Evolutionary conservation across 1,140 invertebrate genomes (phyloP), one percentile per base, ranked within the genome.

Genomic region (Leptestheria dahalacensis): DNA sequence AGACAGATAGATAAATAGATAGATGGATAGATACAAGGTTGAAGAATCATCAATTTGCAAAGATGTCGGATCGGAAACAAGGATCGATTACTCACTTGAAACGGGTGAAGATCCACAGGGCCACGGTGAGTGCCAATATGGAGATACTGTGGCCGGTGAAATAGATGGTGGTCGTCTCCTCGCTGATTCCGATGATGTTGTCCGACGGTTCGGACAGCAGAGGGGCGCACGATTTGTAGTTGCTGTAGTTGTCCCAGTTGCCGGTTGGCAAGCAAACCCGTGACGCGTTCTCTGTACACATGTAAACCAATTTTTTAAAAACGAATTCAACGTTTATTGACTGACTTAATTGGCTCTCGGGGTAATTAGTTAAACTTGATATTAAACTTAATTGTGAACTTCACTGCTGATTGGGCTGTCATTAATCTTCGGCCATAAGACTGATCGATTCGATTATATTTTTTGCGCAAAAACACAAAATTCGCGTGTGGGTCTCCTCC

Each of bases 91-190:
- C 81, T 79, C 76, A 90, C 86, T 88, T 88, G 77, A 85, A 89
- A 69, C 85, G 85, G 33, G 87, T 70, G 72, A 90, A 90, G 63
- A 90, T 87, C 63, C 78, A 79, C 29, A 89, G 78, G 21, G 87
- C 87, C 26, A 86, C 73, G 11, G 79, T 72, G 12, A 90, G 75
- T 0, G 83, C 83, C n/a, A 83, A 73, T 6, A 88, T 75, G n/a
- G 86, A 88, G 33, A 88, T 71, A 18, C 77, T 78, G 71, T 88
- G 89, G 15, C 86, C 86, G 23, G 81, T 74, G 63, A 84, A 79
- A 69, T 88, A 89, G 25, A 89, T 81, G 57, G 74, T 77, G 9
- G 80, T 78, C 10, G 77, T 76, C 46, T 81, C 59, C 23, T 68
- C 66, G 58, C 58, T 60, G 49, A 52, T 60, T 21, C 25, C 49